A percentile compares a stretch with the other conserved stretches of the same genome.
Conservation (phyloP, 2,888 invertebrate species). For the Ectemnius continuus region DNA sequence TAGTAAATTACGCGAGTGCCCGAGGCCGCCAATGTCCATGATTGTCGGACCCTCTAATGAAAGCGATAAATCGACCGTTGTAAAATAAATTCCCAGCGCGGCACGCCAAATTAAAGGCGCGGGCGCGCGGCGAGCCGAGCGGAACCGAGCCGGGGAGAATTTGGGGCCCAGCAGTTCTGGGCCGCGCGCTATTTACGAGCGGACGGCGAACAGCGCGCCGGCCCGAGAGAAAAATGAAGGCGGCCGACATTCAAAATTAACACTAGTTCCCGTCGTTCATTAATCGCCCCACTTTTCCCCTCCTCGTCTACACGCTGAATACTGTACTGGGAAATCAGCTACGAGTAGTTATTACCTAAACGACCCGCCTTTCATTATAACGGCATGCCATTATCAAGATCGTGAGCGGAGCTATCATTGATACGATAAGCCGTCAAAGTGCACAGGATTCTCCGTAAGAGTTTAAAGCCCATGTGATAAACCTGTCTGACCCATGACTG, state of each 20-base stretch:
- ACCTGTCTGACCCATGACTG: no score
- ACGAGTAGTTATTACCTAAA: no score
- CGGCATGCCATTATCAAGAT: no score
- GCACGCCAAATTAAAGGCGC: slow-evolving; percentile 34
- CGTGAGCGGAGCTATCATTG: no score
- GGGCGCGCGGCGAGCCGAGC: background rate
- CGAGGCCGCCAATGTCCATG: slow-evolving; percentile 17
- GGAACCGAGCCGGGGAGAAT: slow-evolving; percentile 17
- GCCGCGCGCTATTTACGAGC: slow-evolving; percentile 20
- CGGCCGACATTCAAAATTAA: slow-evolving; percentile 13
- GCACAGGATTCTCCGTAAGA: no score
- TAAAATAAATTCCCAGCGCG: slow-evolving; percentile 58
- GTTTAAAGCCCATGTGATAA: no score
- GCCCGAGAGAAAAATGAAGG: slow-evolving; percentile 20
- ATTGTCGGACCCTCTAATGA: slow-evolving; percentile 53
- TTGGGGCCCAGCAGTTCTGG: slow-evolving; percentile 10
- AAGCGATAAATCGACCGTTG: slow-evolving; percentile 60
- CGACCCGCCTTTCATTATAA: no score
- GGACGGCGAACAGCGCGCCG: background rate
- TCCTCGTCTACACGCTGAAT: no score
- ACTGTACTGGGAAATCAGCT: no score
- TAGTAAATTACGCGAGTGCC: slow-evolving; percentile 2
- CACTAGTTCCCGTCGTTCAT: slow-evolving; percentile 11
- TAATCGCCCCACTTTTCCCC: slow-evolving; percentile 5
- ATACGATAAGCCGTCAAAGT: no score